Percentiles rank a stretch among this genome's conserved stretches.
phyloP scores from a whole-genome alignment of 2,113 vertebrate genomes.

The Pangasianodon hypophthalmus region DNA sequence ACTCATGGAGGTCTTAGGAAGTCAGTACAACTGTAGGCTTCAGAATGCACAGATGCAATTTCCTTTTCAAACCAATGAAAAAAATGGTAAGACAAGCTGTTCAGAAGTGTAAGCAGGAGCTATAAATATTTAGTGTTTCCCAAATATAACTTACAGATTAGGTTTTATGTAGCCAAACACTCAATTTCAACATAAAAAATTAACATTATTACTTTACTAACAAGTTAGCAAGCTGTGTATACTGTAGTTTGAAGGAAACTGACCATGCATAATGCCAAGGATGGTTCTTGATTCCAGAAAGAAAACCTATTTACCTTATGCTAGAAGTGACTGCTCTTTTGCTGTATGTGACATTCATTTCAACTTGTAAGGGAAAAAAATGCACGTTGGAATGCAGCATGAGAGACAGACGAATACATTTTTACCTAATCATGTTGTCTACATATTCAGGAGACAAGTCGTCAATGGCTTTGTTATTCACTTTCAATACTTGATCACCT shows the following conservation, averaged over 20 bases:
- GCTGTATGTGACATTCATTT: neutral
- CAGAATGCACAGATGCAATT: neutral
- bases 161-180: neutral
- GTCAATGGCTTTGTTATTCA: conserved; percentile 80
- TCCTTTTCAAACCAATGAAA: neutral
- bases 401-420: neutral
- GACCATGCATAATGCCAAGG: neutral
- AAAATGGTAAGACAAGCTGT: neutral
- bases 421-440: conserved; percentile 85
- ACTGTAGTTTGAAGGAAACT: neutral
- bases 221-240: neutral
- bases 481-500: conserved; percentile 86
- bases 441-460: conserved; percentile 79
- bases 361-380: neutral
- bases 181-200: neutral
- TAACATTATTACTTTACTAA: neutral
- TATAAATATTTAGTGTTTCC: neutral
- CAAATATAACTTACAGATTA: neutral
- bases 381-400: neutral
- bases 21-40: neutral
- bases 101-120: neutral
- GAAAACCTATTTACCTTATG: neutral
- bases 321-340: neutral
- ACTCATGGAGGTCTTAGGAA: neutral
- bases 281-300: neutral